Evolutionary conservation across 2,797 vertebrate species (phyloP).

Genomic region (Falco rusticolus): DNA sequence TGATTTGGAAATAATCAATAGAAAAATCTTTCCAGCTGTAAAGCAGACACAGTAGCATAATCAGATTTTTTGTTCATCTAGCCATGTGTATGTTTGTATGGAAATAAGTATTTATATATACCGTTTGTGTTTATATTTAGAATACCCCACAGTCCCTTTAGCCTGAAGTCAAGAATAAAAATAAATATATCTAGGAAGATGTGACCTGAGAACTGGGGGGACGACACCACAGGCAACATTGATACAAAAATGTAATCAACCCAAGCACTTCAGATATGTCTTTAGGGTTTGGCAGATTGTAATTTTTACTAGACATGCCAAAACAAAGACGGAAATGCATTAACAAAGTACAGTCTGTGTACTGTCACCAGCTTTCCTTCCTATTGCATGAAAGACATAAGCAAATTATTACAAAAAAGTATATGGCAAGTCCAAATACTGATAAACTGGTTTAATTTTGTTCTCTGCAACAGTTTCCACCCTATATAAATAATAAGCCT

Average conservation of each 20-base stretch:
- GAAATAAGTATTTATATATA: background rate
- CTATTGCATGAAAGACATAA: background rate
- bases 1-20: background rate
- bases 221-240: fast-evolving
- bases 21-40: background rate
- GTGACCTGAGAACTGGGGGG: background rate
- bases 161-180: background rate
- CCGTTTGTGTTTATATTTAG: background rate
- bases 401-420: background rate
- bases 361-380: background rate
- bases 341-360: background rate
- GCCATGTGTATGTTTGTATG: background rate
- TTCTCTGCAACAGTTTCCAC: background rate
- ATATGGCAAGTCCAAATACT: background rate
- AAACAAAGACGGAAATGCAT: background rate
- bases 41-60: background rate
- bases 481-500: background rate
- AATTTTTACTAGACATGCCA: background rate
- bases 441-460: constrained; percentile 12
- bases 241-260: background rate
- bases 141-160: background rate
- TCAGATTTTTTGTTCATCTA: background rate
- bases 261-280: background rate
- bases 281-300: background rate
- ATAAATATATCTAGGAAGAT: background rate